phyloP scores from a whole-genome alignment of 1,140 invertebrate species.

The Tetraneura akinire region DNA sequence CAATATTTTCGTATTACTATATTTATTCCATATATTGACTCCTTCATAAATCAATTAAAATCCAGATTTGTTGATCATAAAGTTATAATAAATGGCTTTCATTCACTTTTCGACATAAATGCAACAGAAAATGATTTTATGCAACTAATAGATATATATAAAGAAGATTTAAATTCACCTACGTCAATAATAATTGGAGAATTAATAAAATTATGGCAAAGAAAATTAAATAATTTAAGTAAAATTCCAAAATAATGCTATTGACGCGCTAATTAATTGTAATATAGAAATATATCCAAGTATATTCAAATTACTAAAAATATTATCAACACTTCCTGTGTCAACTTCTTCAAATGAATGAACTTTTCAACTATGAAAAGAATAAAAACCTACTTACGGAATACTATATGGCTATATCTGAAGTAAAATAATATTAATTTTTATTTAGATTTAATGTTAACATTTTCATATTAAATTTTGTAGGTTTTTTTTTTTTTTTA shows the following conservation, averaged over 20 bases:
- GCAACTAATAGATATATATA: no score
- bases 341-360: neutral
- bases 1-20: neutral
- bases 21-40: neutral
- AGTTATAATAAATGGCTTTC: neutral
- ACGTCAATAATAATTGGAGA: no score
- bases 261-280: neutral
- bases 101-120: no score
- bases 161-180: no score
- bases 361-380: neutral
- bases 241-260: neutral
- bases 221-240: neutral
- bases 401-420: neutral
- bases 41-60: neutral
- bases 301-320: neutral
- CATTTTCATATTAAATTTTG: neutral
- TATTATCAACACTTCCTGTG: neutral
- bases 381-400: no score
- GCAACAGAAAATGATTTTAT: no score
- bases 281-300: neutral
- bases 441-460: neutral
- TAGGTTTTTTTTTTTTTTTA: neutral
- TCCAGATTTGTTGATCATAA: neutral
- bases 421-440: neutral
- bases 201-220: no score